Base-by-base conservation (phyloP, 2,797 vertebrate species). In the Galagoides demidoff region DNA sequence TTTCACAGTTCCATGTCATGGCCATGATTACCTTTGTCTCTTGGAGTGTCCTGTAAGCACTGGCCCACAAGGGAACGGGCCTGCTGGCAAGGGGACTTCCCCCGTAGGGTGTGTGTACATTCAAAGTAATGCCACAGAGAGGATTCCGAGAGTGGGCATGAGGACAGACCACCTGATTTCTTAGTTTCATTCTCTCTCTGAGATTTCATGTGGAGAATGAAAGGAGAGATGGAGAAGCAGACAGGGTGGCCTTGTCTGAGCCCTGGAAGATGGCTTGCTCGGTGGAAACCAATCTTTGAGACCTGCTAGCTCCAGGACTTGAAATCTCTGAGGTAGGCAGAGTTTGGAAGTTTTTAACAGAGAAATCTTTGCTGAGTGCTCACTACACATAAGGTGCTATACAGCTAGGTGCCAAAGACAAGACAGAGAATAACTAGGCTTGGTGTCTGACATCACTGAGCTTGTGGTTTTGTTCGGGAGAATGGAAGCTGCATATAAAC, bases 381-480 rank as follows among this genome's bases (percentile, higher is more conserved):
- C 22, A n/a, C 6, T 23, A 25, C 17, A 34, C 0, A 2, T n/a
- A 61, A 71, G 39, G 71, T 0, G 1, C 63, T 34, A 3, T 29
- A 43, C 2, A 8, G 64, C 34, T 23, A 4, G 64, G 77, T 82
- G 37, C 23, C 39, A 10, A 14, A 39, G 55, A 25, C 29, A 17
- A 85, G 87, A 84, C 13, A 29, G 14, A 90, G 74, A 77, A 70
- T 45, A 31, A 31, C 31, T 29, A 43, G 91, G 37, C 74, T 49
- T 61, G 39, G 61, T 37, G 39, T 92, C 93, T 77, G 71, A 70
- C 84, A 57, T 83, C 87, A 39, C 9, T 13, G 66, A 68, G 71
- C 63, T 93, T 82, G 59, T 27, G 20, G 70, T 91, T 96, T 85
- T 71, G 63, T 76, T 34, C 45, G 43, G 73, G 63, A 96, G 57